Evolutionary conservation across 2,888 invertebrate genomes (phyloP).

Genomic region (Nemapogon koenigi): DNA sequence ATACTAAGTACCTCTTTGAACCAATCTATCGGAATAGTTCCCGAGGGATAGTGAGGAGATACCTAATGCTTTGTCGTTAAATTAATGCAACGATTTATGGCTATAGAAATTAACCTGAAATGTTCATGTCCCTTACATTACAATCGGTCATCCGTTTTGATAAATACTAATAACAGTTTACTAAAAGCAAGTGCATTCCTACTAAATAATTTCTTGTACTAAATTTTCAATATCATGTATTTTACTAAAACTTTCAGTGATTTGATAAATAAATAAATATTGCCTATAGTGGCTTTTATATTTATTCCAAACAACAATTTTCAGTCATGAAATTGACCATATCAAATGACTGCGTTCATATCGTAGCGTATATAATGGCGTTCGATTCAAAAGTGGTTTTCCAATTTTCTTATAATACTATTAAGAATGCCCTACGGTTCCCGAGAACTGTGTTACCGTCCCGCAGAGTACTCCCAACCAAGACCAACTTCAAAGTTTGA

Average conservation of each 20-base stretch:
- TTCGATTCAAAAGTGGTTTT: slow-evolving; percentile 42
- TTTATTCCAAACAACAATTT: not conserved
- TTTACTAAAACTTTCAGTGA: too few species aligned
- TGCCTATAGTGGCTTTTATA: too few species aligned
- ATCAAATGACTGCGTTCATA: slow-evolving; percentile 23
- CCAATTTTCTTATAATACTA: slow-evolving; percentile 26
- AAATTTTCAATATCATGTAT: too few species aligned
- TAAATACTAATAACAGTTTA: not conserved
- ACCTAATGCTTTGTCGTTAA: slow-evolving; percentile 60
- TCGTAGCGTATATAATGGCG: slow-evolving; percentile 34
- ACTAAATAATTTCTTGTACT: too few species aligned
- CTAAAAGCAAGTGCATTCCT: too few species aligned
- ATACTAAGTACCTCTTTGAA: slow-evolving; percentile 42
- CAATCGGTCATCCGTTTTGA: slow-evolving; percentile 5
- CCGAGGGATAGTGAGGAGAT: slow-evolving; percentile 50
- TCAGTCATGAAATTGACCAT: slow-evolving; percentile 16
- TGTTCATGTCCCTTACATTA: slow-evolving; percentile 8
- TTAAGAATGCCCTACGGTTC: slow-evolving; percentile 5
- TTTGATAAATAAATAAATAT: too few species aligned
- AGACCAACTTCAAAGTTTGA: too few species aligned
- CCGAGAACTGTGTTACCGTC: too few species aligned
- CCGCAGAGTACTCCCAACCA: too few species aligned
- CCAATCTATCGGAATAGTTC: slow-evolving; percentile 69
- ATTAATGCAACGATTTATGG: slow-evolving; percentile 62
- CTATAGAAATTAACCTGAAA: slow-evolving; percentile 43